These are phyloP conservation scores for Mercenaria mercenaria DNA, from an alignment of 1,140 invertebrate genomes.

Conservation along the genomic window DNA sequence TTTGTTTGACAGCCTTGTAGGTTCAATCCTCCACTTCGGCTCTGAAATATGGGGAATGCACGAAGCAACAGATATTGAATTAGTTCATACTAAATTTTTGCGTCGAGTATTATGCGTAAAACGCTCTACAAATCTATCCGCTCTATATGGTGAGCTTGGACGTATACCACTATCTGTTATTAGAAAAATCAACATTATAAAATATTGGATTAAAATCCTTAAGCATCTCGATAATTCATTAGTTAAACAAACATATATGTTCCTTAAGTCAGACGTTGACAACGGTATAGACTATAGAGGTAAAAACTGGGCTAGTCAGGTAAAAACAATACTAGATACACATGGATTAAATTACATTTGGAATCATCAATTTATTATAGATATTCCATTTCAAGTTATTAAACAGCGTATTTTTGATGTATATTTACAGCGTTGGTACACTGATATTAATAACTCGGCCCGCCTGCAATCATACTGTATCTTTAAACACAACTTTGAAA, in stretches of 20 bases:
- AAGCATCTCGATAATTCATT: too few species aligned
- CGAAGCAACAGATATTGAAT: too few species aligned
- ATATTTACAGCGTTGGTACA: not conserved
- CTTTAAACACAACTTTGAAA: not conserved
- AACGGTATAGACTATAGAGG: not conserved
- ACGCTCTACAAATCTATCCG: constrained; percentile 12
- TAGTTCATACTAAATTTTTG: not conserved
- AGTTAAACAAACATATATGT: too few species aligned
- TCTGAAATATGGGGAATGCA: too few species aligned
- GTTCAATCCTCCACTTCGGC: not conserved
- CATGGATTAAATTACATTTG: not conserved
- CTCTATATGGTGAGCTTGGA: constrained; percentile 13
- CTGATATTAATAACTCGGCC: constrained; percentile 5
- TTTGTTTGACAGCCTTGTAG: constrained; percentile 24
- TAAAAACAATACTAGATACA: not conserved
- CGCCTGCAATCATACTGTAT: not conserved
- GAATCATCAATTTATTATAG: not conserved
- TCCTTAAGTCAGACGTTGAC: too few species aligned
- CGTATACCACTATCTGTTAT: not conserved
- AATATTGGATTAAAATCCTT: too few species aligned
- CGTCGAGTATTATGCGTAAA: not conserved
- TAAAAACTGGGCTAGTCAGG: not conserved
- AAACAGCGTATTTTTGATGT: not conserved
- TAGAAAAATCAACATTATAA: too few species aligned
- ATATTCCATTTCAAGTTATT: not conserved